phyloP scores from a whole-genome alignment of 2,113 vertebrate genomes.

The Crypturellus undulatus region DNA sequence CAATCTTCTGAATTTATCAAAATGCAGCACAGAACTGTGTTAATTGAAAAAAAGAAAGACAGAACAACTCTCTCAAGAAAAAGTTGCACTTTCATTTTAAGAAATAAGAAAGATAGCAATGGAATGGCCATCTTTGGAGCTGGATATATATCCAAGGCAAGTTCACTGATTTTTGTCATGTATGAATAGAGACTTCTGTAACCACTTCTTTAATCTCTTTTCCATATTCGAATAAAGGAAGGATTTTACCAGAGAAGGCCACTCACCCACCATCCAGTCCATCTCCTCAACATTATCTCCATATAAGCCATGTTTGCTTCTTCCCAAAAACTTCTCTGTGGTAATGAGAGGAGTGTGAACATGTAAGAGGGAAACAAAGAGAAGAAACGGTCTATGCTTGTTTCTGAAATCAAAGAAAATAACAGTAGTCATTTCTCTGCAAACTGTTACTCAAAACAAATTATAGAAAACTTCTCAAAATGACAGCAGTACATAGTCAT shows the following conservation, averaged over 20 bases:
- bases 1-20: neutral
- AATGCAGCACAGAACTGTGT: neutral
- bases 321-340: conserved; percentile 81
- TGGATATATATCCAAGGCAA: neutral
- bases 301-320: conserved; percentile 85
- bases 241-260: neutral
- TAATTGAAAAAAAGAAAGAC: neutral
- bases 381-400: conserved; percentile 83
- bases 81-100: neutral
- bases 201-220: neutral
- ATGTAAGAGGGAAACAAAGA: conserved; percentile 87
- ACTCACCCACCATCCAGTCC: conserved; percentile 89
- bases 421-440: neutral
- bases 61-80: neutral
- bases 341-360: conserved; percentile 83
- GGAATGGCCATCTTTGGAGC: neutral
- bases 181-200: neutral
- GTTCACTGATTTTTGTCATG: neutral
- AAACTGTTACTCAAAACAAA: neutral
- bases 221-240: neutral
- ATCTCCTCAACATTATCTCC: conserved; percentile 90
- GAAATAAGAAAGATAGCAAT: neutral
- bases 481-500: neutral
- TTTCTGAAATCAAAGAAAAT: conserved; percentile 77
- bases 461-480: neutral